phyloP scores from a whole-genome alignment of 1,140 invertebrate genomes.

The Bombus difficillimus region DNA sequence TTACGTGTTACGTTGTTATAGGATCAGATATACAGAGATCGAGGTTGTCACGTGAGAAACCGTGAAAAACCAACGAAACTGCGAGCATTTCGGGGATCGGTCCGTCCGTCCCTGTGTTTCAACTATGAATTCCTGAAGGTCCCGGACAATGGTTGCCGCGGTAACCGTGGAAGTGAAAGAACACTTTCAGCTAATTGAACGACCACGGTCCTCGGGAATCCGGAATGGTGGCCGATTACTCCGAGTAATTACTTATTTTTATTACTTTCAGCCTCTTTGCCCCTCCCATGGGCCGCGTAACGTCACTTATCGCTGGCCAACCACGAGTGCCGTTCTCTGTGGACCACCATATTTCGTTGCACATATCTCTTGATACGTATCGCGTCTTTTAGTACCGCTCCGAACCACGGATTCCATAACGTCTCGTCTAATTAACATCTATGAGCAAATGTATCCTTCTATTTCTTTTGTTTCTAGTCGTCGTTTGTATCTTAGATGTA shows the following conservation, averaged over 20 bases:
- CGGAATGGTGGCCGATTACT: constrained; percentile 50
- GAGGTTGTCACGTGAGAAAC: neutral
- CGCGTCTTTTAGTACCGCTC: neutral
- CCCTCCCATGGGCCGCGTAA: constrained; percentile 27
- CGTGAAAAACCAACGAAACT: neutral
- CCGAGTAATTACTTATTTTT: constrained; percentile 61
- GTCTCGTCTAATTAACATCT: neutral
- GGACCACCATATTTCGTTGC: constrained; percentile 39
- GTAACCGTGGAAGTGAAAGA: constrained; percentile 48
- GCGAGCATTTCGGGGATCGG: neutral
- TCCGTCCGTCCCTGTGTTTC: neutral
- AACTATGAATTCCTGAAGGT: constrained; percentile 29
- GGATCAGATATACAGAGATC: neutral
- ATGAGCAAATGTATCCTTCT: neutral
- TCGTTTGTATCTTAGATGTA: neutral
- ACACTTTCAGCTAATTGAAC: constrained; percentile 62
- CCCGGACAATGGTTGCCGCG: constrained; percentile 38
- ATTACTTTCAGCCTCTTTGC: constrained; percentile 58
- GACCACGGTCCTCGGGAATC: constrained; percentile 39
- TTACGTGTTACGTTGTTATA: neutral
- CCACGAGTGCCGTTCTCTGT: constrained; percentile 22
- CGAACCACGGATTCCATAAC: neutral
- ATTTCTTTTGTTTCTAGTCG: too few relatives aligned
- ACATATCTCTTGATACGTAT: constrained; percentile 32
- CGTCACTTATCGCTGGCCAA: constrained; percentile 57